Percentiles rank a stretch among this genome's conserved stretches.
Evolutionary conservation across 2,113 vertebrate genomes (phyloP).

Genomic region (Microtus richardsoni): DNA sequence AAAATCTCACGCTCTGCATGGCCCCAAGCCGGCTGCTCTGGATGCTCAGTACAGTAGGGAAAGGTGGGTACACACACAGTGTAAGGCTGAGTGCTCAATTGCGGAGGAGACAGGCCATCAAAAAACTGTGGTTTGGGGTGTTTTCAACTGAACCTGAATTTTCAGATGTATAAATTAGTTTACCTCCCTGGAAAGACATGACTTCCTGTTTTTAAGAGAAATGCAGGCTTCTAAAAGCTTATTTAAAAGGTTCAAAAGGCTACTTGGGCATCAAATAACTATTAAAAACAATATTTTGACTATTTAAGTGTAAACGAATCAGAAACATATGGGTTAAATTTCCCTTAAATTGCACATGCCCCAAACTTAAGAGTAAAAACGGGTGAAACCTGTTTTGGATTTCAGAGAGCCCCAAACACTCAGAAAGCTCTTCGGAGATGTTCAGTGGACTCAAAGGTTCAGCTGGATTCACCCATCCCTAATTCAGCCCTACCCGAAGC

Average conservation of each 20-base stretch:
- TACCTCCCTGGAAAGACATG: constrained; percentile 69
- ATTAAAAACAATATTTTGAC: constrained; percentile 85
- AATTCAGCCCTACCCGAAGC: constrained; percentile 13
- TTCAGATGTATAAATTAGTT: constrained; percentile 77
- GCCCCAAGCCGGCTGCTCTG: neutral
- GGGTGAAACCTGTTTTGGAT: constrained; percentile 80
- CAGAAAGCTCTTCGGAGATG: constrained; percentile 70
- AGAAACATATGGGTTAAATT: constrained; percentile 84
- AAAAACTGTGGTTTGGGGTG: constrained; percentile 59
- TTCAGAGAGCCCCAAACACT: constrained; percentile 73
- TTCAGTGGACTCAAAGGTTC: constrained; percentile 47
- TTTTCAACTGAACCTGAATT: constrained; percentile 75
- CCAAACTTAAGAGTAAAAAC: constrained; percentile 68
- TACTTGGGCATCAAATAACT: constrained; percentile 81
- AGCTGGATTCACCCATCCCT: constrained; percentile 49
- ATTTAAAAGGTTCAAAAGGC: constrained; percentile 81
- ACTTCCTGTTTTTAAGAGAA: constrained; percentile 80
- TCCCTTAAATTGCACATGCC: constrained; percentile 79
- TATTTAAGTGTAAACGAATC: constrained; percentile 84
- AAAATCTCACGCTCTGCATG: neutral
- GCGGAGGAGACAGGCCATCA: constrained; percentile 49
- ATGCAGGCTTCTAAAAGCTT: constrained; percentile 72
- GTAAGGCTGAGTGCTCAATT: constrained; percentile 41
- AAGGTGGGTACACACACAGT: neutral
- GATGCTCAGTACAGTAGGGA: neutral